Evolutionary conservation across 2,113 vertebrate genomes (phyloP).

Genomic region (Corythoichthys haematopterus): DNA sequence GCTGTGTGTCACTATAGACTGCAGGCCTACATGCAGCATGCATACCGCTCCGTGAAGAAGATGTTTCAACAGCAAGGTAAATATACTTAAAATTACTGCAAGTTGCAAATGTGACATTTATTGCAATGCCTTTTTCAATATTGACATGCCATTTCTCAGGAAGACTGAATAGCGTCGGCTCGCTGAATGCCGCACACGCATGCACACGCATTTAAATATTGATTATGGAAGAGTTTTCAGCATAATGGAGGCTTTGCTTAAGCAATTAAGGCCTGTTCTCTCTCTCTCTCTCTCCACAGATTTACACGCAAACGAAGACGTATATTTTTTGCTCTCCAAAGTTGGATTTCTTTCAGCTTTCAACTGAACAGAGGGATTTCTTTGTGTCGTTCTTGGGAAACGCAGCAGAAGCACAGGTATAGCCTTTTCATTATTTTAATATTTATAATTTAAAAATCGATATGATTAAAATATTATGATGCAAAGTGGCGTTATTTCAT

Average conservation of each 20-base stretch:
- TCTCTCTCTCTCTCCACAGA: neutral
- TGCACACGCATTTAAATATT: slow-evolving; percentile 84
- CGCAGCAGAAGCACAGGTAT: neutral
- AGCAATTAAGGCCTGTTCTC: neutral
- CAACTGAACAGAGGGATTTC: neutral
- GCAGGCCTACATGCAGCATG: slow-evolving; percentile 30
- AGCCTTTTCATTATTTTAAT: neutral
- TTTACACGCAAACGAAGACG: neutral
- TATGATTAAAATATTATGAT: too few relatives aligned
- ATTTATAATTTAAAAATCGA: neutral
- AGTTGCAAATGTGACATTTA: neutral
- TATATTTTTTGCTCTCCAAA: neutral
- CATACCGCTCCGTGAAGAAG: neutral
- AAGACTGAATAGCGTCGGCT: neutral
- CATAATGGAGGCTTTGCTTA: neutral
- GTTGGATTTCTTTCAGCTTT: slow-evolving; percentile 3
- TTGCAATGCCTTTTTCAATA: neutral
- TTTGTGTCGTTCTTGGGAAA: neutral
- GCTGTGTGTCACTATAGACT: slow-evolving; percentile 48
- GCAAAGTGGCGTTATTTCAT: too few relatives aligned
- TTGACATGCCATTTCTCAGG: neutral
- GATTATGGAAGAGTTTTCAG: slow-evolving; percentile 69
- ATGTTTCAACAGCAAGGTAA: neutral
- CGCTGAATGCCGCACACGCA: slow-evolving; percentile 23
- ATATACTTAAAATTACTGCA: neutral